phyloP scores from a whole-genome alignment of 2,797 vertebrate species.

The Otolemur crassicaudatus region DNA sequence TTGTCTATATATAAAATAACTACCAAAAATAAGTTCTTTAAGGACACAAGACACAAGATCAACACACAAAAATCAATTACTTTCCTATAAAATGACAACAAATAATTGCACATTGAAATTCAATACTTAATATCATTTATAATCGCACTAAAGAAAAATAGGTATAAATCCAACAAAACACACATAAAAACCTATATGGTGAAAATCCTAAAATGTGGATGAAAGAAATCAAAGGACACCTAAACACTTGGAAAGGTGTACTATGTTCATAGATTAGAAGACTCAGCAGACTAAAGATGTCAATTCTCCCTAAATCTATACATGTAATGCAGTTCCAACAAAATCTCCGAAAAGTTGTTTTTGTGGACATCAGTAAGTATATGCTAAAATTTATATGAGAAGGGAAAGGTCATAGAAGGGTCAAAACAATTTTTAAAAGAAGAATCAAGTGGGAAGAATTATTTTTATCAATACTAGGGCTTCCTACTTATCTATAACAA shows the following conservation, averaged over 20 bases:
- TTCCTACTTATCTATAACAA: background rate
- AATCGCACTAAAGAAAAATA: background rate
- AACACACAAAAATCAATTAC: too few species aligned
- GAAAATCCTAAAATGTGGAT: slow-evolving; percentile 2
- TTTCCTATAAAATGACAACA: too few species aligned
- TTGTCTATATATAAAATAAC: too few species aligned
- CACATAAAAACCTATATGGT: background rate
- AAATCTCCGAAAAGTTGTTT: background rate
- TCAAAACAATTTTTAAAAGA: too few species aligned
- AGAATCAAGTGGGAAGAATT: background rate
- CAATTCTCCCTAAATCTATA: background rate
- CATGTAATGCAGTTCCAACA: background rate
- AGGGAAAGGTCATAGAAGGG: background rate
- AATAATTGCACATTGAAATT: background rate
- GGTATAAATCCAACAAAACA: background rate
- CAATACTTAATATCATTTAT: background rate
- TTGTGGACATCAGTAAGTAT: background rate
- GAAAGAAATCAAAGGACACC: slow-evolving; percentile 14
- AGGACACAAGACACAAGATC: too few species aligned
- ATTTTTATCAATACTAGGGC: background rate
- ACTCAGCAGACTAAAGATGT: background rate
- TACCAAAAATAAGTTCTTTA: too few species aligned
- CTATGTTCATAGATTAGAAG: background rate
- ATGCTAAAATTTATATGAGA: background rate
- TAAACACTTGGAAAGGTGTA: background rate